Evolutionary conservation across 1,140 invertebrate species (phyloP), one percentile per base, ranked within the genome.

Genomic region (Eumaeus atala): DNA sequence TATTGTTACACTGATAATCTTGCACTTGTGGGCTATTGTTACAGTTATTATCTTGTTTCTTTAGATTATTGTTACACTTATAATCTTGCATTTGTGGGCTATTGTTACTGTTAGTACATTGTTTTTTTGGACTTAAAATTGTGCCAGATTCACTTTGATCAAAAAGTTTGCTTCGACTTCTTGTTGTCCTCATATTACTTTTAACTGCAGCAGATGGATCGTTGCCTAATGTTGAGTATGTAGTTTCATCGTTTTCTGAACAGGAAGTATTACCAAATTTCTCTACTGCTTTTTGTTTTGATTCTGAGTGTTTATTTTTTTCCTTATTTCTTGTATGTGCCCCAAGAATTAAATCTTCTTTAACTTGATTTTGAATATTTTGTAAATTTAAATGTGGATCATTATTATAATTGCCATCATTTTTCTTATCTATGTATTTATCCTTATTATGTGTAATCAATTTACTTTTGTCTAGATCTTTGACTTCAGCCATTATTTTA

Each of bases 401-500:
- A 14, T 44, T 16, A 44, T 44, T 5, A 17, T 7, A 14, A 9
- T 44, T 44, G 16, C 9, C 35, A 37, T 10, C 11, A 37, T 10
- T 37, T 28, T 3, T 28, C 6, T 28, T 28, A 37, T n/a, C 11
- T 37, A 16, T 17, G 7, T 16, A 9, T 2, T 6, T 33, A 42
- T 33, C 21, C 8, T 34, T 54, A 35, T 34, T 54, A 35, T 21
- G 14, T 59, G 28, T 9, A 17, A 21, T 51, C 40, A 37, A 37
- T 62, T 64, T 55, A 33, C 33, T 48, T 59, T 47, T 37, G 38
- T 38, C 7, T 38, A 33, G 60, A 3, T 56, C 63, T 44, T 70
- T 83, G 35, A 78, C 51, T 65, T 82, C 71, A 8, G 65, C 56
- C 65, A 82, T 73, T 16, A 84, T 61, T 64, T 72, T 70, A 18